phyloP scores from a whole-genome alignment of 2,888 invertebrate species.

The Elmis aenea region DNA sequence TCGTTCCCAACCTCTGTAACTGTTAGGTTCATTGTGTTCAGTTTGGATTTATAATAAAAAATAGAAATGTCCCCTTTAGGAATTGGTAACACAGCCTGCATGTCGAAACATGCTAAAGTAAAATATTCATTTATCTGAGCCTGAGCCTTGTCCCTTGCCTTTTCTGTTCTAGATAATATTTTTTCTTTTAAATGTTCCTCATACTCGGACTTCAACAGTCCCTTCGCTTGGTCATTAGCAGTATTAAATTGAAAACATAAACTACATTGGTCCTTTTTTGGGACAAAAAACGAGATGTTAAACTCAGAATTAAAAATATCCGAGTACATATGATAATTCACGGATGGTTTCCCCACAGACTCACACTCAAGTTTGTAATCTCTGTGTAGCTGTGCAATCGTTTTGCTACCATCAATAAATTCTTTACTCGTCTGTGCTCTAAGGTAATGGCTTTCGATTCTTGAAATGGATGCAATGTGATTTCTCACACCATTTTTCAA shows the following conservation, averaged over 20 bases:
- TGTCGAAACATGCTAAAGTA: conserved; percentile 16
- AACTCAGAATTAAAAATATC: conserved; percentile 9
- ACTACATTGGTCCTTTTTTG: conserved; percentile 14
- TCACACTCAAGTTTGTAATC: conserved; percentile 21
- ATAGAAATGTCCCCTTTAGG: conserved; percentile 19
- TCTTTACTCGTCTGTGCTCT: conserved; percentile 22
- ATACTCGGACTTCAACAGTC: conserved; percentile 6
- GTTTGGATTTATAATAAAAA: conserved; percentile 24
- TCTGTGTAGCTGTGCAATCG: conserved; percentile 24
- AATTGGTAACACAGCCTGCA: conserved; percentile 21
- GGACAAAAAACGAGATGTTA: conserved; percentile 7
- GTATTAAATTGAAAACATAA: conserved; percentile 5
- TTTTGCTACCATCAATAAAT: conserved; percentile 28
- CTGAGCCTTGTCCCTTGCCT: conserved; percentile 17
- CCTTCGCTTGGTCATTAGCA: conserved; percentile 7
- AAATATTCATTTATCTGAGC: conserved; percentile 2
- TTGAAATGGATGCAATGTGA: conserved; percentile 28
- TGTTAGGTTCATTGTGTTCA: conserved; percentile 21
- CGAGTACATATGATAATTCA: conserved; percentile 3
- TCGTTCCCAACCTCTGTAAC: conserved; percentile 10
- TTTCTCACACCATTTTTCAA: conserved; percentile 22
- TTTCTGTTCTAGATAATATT: conserved; percentile 14
- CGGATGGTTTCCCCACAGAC: conserved; percentile 8
- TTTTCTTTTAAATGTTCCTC: conserved; percentile 18
- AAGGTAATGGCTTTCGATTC: conserved; percentile 30